phyloP scores from a whole-genome alignment of 2,797 vertebrate genomes.

The Clangula hyemalis region DNA sequence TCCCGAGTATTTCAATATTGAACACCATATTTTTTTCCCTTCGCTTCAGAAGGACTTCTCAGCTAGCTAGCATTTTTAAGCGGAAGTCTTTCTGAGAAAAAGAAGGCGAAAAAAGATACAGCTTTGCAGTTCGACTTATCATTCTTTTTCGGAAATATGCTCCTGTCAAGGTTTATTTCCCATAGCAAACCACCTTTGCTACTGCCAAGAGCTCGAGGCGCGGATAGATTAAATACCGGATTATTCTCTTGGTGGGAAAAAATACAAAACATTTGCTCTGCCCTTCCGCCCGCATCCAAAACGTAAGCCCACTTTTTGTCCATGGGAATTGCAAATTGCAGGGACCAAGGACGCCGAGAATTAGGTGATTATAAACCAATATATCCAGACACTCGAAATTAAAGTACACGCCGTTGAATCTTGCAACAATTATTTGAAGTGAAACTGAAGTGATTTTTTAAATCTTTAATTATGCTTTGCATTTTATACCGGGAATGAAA shows the following conservation, averaged over 20 bases:
- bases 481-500: background rate
- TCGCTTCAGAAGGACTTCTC: background rate
- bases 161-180: slow-evolving; percentile 81
- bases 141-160: slow-evolving; percentile 68
- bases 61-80: background rate
- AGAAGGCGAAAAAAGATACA: background rate
- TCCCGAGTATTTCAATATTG: background rate
- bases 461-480: background rate
- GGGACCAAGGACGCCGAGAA: background rate
- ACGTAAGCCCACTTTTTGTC: background rate
- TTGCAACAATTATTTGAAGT: background rate
- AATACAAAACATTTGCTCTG: slow-evolving; percentile 10
- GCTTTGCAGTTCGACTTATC: slow-evolving; percentile 34
- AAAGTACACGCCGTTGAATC: background rate
- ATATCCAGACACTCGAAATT: background rate
- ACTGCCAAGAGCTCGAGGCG: slow-evolving; percentile 66
- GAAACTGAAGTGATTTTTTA: background rate
- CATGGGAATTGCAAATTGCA: background rate
- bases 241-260: slow-evolving; percentile 52
- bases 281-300: background rate
- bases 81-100: slow-evolving; percentile 29
- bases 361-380: background rate
- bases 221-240: slow-evolving; percentile 58
- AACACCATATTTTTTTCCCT: background rate
- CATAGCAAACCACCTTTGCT: slow-evolving; percentile 71